Base-by-base conservation (phyloP, 2,113 vertebrate species). In the Calyptomena viridis region DNA sequence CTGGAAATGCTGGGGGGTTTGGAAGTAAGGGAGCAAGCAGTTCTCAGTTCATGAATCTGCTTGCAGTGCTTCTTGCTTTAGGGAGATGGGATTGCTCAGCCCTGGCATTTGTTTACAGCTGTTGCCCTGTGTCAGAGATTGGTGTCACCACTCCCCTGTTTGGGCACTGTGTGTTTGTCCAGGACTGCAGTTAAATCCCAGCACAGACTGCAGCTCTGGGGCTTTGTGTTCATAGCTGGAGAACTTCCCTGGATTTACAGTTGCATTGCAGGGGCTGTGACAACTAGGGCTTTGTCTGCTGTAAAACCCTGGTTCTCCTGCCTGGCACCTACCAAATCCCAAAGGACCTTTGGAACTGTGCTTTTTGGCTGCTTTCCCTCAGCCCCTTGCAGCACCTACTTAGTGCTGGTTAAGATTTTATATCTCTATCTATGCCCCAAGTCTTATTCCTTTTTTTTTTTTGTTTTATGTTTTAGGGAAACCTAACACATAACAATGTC, bases 401-500 rank as follows among this genome's bases (percentile, higher is more conserved):
- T 81, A 92, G 39, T 8, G 3, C 49, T 84, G 72, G 68, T 83
- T 25, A 87, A 68, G 21, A 64, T 90, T 87, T 67, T 82, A 40
- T 5, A 2, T 46, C 33, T 82, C 69, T 49, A 56, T 69, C 53
- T 93, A 3, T 90, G 28, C 55, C 20, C 27, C 18, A 42, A 27
- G 11, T 37, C 79, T 82, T 58, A 47, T 44, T 72, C 84, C 75
- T n/a, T 90, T 47, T 68, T 21, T n/a, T n/a, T n/a, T n/a, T n/a
- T n/a, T n/a, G n/a, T 95, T 42, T 62, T 84, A 28, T 74, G 6
- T 76, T 84, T 40, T 94, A 99, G 99, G 99, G 99, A 47, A 99
- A 98, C 87, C 98, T 99, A 8, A 99, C 99, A 2, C 99, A 99
- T 98, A 99, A 99, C 98, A 99, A 99, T 9, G 97, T 99, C 76